phyloP scores from a whole-genome alignment of 92 coral and sea anemone genomes.

The Porites cylindrica region DNA sequence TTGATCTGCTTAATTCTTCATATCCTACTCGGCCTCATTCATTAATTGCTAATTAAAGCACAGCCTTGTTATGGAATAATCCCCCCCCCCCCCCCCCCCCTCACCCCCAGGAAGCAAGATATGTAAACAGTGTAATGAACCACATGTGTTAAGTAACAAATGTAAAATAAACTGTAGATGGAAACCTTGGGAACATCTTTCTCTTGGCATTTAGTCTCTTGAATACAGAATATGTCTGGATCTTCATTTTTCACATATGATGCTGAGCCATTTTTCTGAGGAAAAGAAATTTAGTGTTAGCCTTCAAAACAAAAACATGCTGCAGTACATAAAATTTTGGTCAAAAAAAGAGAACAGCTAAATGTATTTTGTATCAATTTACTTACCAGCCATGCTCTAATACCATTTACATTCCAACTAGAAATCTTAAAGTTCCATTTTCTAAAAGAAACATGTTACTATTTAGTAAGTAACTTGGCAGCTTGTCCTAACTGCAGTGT shows the following conservation, averaged over 20 bases:
- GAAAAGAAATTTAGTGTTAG: background rate
- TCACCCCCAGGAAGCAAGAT: too few relatives aligned
- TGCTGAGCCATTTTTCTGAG: slow-evolving; percentile 78
- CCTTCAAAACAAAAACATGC: background rate
- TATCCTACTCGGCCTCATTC: too few relatives aligned
- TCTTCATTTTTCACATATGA: slow-evolving; percentile 81
- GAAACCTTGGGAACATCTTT: slow-evolving; percentile 82
- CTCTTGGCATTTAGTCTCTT: slow-evolving; percentile 91
- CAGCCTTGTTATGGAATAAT: too few relatives aligned
- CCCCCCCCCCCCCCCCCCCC: too few relatives aligned
- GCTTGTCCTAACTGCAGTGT: too few relatives aligned
- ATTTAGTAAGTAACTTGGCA: background rate
- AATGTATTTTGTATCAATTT: background rate
- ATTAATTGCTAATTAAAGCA: too few relatives aligned
- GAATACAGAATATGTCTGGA: slow-evolving; percentile 91
- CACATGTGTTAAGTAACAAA: too few relatives aligned
- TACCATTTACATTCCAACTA: slow-evolving; percentile 96
- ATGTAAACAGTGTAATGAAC: too few relatives aligned
- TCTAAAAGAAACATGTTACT: background rate
- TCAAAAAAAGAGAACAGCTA: too few relatives aligned
- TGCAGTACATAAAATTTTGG: too few relatives aligned
- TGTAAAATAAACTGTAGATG: background rate
- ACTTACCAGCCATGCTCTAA: slow-evolving; percentile 95
- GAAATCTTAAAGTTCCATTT: slow-evolving; percentile 82
- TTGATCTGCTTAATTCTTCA: too few relatives aligned